These are phyloP conservation scores for Eupristina koningsbergeri DNA, from an alignment of 1,140 invertebrate species.

Conservation along the genomic window DNA sequence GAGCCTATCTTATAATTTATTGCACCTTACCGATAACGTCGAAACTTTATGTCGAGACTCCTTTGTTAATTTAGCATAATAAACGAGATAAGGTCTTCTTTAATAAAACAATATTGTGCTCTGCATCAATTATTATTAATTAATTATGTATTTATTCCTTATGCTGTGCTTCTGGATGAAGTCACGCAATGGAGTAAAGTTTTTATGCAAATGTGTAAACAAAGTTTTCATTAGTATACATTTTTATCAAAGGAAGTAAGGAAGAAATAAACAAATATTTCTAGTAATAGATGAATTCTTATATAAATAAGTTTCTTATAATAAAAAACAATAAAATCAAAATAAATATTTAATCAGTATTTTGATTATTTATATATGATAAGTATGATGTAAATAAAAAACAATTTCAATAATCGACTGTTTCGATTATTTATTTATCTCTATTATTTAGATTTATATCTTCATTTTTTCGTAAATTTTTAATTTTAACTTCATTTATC, in stretches of 20 bases:
- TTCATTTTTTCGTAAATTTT: neutral
- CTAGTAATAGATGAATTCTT: conserved; percentile 51
- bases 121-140: conserved; percentile 36
- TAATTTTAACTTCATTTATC: neutral
- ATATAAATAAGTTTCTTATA: conserved; percentile 52
- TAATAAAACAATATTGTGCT: conserved; percentile 31
- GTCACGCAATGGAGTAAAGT: conserved; percentile 8
- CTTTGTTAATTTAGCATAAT: conserved; percentile 32
- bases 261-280: conserved; percentile 49
- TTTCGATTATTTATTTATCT: conserved; percentile 34
- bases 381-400: conserved; percentile 48
- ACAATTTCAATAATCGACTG: conserved; percentile 46
- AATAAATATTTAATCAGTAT: conserved; percentile 51
- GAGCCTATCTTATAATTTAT: conserved; percentile 37
- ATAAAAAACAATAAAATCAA: conserved; percentile 52
- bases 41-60: conserved; percentile 20
- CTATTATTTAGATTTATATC: neutral
- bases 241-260: conserved; percentile 46
- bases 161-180: conserved; percentile 11
- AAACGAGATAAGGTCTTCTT: conserved; percentile 26
- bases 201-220: conserved; percentile 47
- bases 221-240: conserved; percentile 46
- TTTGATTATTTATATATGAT: conserved; percentile 51
- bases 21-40: conserved; percentile 27
- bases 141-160: conserved; percentile 42